Evolutionary conservation across 2,113 vertebrate genomes (phyloP).

Genomic region (Brevimyrus niger): DNA sequence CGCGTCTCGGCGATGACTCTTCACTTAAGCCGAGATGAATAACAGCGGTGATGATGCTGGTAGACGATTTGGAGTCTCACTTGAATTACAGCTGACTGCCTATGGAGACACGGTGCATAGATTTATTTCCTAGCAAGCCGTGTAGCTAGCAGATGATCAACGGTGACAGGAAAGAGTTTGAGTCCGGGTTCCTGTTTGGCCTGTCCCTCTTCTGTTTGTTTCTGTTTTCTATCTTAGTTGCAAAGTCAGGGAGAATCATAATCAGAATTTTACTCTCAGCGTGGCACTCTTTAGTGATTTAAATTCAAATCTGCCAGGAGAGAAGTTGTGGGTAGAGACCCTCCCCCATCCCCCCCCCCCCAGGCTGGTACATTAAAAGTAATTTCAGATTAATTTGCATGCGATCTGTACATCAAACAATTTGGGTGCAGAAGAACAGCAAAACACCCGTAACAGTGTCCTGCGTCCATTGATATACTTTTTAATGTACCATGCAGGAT

Average conservation of each 20-base stretch:
- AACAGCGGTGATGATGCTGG: not conserved
- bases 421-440: not conserved
- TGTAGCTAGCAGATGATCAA: not conserved
- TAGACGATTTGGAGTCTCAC: not conserved
- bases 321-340: not conserved
- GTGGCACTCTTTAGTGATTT: not conserved
- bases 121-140: not conserved
- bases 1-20: not conserved
- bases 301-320: conserved; percentile 2
- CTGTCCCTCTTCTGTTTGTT: not conserved
- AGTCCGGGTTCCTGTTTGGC: not conserved
- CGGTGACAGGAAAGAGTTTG: not conserved
- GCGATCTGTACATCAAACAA: not conserved
- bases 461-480: not conserved
- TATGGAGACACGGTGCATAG: not conserved
- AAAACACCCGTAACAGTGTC: not conserved
- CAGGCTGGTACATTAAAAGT: conserved; percentile 1
- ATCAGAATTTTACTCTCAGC: not conserved
- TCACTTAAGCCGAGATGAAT: not conserved
- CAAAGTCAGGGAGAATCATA: not conserved
- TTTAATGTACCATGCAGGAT: not conserved
- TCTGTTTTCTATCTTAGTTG: not conserved
- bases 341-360: not conserved
- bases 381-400: not conserved
- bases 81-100: not conserved